Evolutionary conservation across 2,797 vertebrate species (phyloP), one percentile per base, ranked within the genome.

Genomic region (Mormyrus hasselquistii): DNA sequence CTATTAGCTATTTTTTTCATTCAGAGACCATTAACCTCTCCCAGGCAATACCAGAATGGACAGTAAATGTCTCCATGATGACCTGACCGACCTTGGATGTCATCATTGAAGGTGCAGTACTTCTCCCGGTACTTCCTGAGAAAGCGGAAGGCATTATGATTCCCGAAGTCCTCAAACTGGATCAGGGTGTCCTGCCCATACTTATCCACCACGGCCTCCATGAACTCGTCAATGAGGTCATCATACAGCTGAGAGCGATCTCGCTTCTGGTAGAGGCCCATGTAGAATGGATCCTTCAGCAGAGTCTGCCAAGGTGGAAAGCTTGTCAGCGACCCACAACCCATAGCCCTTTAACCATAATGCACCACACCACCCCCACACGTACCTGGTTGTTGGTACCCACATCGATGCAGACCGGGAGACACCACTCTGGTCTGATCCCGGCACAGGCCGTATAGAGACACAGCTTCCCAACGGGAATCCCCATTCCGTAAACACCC

Each of bases 141-240:
- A 89, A 99, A 98, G 16, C 98, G 97, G 92, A 99, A 99, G 1
- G 99, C 99, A 0, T 99, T 99, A 95, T 98, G 97, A 94, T 99
- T 99, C 16, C 99, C 99, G 89, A 99, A 99, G 94, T 99, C 98
- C 90, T 99, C 99, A 92, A 99, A 99, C 57, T 99, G 99, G 93
- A 99, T 99, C 22, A 99, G 96, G 0, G 97, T 99, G 93, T 96
- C 97, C 93, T 97, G 98, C 50, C 98, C 98, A 0, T 99, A 99
- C 95, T 98, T 98, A 82, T 97, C 96, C 87, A 97, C 97, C 29
- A 99, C 97, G 19, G 98, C 98, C 84, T 98, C 97, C 98, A 99
- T 99, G 76, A 99, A 99, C 89, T 99, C 98, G 86, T 99, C 98
- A 4, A 99, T 99, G 25, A 99, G 95, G 69, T 99, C 97, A 0